A percentile compares a stretch with the other conserved stretches of the same genome.
Evolutionary conservation across 1,140 invertebrate species (phyloP).

Genomic region (Antheraea pernyi): DNA sequence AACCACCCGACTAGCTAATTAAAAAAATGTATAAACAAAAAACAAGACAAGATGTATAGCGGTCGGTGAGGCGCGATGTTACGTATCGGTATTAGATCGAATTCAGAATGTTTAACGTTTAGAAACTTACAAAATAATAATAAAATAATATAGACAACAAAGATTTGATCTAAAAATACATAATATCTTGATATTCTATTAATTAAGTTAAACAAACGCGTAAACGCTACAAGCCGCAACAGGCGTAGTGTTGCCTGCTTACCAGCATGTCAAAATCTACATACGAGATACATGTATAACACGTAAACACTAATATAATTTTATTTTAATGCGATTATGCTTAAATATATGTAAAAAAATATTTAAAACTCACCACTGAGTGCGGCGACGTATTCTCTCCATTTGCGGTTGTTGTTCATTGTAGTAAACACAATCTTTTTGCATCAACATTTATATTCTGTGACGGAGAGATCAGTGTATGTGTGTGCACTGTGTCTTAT

Average conservation of each 20-base stretch:
- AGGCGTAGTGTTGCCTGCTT: not conserved
- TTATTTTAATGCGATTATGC: not conserved
- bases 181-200: too few species aligned
- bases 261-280: not conserved
- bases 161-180: too few species aligned
- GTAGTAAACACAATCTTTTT: slow-evolving; percentile 46
- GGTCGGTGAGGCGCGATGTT: too few species aligned
- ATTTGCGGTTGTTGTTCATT: slow-evolving; percentile 64
- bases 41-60: too few species aligned
- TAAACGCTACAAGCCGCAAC: not conserved
- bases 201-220: too few species aligned
- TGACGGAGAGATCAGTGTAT: slow-evolving; percentile 41
- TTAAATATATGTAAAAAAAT: slow-evolving; percentile 9
- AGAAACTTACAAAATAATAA: too few species aligned
- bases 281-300: too few species aligned
- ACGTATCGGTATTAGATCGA: too few species aligned
- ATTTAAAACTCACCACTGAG: slow-evolving; percentile 63
- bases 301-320: not conserved
- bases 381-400: slow-evolving; percentile 69
- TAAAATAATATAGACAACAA: too few species aligned
- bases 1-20: too few species aligned
- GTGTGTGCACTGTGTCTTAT: slow-evolving; percentile 37
- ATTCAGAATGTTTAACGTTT: too few species aligned
- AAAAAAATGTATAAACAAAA: too few species aligned
- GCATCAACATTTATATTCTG: slow-evolving; percentile 65